phyloP scores from a whole-genome alignment of 2,113 vertebrate genomes.

The Smithornis capensis region DNA sequence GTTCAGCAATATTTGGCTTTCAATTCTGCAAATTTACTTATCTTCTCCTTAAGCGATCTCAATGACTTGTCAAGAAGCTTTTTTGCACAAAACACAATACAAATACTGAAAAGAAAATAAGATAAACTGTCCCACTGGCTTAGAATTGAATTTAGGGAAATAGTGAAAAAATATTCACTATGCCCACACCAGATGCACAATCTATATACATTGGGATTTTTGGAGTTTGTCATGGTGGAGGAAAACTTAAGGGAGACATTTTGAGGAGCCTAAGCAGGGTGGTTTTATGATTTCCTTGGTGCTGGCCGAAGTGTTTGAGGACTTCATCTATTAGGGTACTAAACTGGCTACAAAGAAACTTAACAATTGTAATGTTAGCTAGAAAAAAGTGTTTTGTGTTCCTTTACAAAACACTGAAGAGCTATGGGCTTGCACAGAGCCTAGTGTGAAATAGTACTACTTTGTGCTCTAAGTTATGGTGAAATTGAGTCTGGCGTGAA shows the following conservation, averaged over 20 bases:
- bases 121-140: neutral
- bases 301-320: neutral
- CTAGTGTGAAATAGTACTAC: neutral
- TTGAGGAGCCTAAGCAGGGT: neutral
- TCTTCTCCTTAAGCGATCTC: neutral
- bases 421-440: neutral
- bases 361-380: neutral
- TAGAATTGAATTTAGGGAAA: neutral
- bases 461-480: neutral
- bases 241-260: neutral
- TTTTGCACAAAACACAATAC: neutral
- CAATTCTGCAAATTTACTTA: neutral
- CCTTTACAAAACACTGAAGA: neutral
- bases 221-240: neutral
- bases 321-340: neutral
- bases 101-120: neutral
- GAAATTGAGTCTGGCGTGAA: neutral
- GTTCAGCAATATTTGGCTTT: neutral
- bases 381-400: fast-evolving
- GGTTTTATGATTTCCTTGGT: neutral
- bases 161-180: neutral
- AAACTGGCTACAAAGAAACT: neutral
- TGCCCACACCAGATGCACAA: fast-evolving
- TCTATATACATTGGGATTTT: neutral
- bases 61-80: neutral